Conservation (phyloP, 37 sponge, comb jelly and placozoan genomes). For the Theonella swinhoei region DNA sequence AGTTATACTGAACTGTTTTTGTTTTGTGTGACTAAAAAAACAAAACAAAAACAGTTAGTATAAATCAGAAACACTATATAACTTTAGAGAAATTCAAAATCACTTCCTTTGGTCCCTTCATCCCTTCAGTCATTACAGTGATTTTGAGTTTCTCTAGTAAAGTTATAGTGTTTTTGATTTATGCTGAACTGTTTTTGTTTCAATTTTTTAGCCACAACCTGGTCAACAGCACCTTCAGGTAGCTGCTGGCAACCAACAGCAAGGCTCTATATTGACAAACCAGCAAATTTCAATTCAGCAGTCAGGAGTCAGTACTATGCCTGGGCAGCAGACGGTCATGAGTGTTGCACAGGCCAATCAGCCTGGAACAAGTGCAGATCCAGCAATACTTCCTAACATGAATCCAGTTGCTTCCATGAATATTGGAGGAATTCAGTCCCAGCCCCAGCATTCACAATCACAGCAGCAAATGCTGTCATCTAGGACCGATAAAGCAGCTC, state of each 20-base stretch:
- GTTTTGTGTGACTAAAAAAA: no score
- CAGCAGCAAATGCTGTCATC: not conserved
- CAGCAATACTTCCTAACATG: not conserved
- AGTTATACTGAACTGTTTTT: no score
- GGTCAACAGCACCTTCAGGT: not conserved
- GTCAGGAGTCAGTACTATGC: not conserved
- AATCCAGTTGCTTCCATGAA: not conserved
- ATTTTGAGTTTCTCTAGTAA: no score
- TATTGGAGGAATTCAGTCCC: not conserved
- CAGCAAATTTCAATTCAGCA: constrained; percentile 17
- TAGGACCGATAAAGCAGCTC: not conserved
- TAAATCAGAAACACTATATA: no score
- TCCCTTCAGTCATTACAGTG: not conserved
- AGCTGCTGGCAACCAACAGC: not conserved
- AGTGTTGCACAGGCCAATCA: not conserved
- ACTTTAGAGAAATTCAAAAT: no score
- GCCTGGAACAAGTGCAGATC: not conserved
- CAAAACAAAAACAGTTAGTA: no score
- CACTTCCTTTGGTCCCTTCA: no score
- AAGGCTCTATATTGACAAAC: not conserved
- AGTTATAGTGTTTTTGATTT: not conserved
- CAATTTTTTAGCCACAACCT: not conserved
- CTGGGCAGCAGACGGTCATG: constrained; percentile 1
- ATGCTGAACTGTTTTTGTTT: not conserved
- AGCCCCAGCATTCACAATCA: not conserved